Evolutionary conservation across 2,888 invertebrate genomes (phyloP), one percentile per base, ranked within the genome.

Genomic region (Cerceris ruficornis): DNA sequence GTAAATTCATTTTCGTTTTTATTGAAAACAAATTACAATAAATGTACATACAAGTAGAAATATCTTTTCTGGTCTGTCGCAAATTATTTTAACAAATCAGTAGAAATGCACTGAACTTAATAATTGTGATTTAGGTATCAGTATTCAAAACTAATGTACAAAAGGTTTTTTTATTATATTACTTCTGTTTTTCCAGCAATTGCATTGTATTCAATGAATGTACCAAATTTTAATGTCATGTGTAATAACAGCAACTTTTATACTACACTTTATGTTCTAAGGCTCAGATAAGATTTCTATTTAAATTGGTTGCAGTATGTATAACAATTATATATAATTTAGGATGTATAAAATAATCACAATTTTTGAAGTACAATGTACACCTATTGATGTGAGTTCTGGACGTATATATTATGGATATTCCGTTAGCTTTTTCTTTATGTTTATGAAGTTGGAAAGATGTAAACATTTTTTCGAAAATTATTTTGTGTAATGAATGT

Each of bases 241-340:
- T 42, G 41, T 52, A 62, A 59, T 17, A 67, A 11, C 50, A 76
- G 58, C 17, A 62, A 64, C 52, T 66, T 80, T 75, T 69, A 66
- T 80, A 68, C n/a, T 67, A 67, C 17, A 73, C 8, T 85, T 69
- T 85, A 84, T 84, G 80, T 76, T 83, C 66, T 61, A 83, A 83
- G 78, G 67, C 7, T 42, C 76, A 72, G 49, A 72, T 77, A 75
- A 69, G 2, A 60, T 41, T 71, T 80, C 54, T 60, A 49, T 65
- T 73, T 69, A 69, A 69, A 66, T 43, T 70, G 62, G 52, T 41
- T 17, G 55, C 58, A 69, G 66, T 43, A 55, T 55, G 74, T 65
- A 68, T 50, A 62, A 58, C 66, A 46, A 58, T 74, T 76, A 14
- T 41, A 49, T 80, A 61, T 76, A 76, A 39, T 11, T 8, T 42